phyloP scores from a whole-genome alignment of 2,797 vertebrate genomes.

The Leucoraja ocellata region DNA sequence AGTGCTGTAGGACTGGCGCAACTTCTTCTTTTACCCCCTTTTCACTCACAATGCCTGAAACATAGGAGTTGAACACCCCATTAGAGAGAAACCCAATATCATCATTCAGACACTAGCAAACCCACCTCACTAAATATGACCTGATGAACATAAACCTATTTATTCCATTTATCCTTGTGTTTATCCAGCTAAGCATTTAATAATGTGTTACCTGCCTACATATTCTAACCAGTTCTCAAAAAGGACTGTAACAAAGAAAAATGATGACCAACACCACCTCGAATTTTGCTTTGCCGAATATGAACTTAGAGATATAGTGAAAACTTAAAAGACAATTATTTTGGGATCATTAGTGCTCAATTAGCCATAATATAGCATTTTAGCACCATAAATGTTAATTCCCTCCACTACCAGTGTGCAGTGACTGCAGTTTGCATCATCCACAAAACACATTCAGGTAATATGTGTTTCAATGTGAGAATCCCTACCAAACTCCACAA shows the following conservation, averaged over 20 bases:
- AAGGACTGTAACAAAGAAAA: no score
- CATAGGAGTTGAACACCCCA: not conserved
- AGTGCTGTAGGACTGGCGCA: constrained; percentile 77
- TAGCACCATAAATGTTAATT: no score
- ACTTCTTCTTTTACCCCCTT: constrained; percentile 68
- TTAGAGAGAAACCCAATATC: not conserved
- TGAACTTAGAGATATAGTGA: not conserved
- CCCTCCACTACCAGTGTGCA: no score
- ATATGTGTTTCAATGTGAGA: no score
- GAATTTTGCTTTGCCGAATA: not conserved
- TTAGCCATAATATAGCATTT: not conserved
- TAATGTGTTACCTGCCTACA: not conserved
- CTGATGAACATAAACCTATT: not conserved
- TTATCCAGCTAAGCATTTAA: not conserved
- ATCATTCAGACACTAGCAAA: no score
- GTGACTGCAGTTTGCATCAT: no score
- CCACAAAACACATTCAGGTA: no score
- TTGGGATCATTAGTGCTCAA: not conserved
- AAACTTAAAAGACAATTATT: not conserved
- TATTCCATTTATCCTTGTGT: not conserved
- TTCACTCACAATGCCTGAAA: constrained; percentile 76
- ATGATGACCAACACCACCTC: not conserved
- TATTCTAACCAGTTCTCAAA: not conserved
- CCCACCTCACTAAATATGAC: not conserved
- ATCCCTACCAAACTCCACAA: no score